Evolutionary conservation across 2,888 invertebrate species (phyloP), one percentile per base, ranked within the genome.

Genomic region (Poecilus cupreus): DNA sequence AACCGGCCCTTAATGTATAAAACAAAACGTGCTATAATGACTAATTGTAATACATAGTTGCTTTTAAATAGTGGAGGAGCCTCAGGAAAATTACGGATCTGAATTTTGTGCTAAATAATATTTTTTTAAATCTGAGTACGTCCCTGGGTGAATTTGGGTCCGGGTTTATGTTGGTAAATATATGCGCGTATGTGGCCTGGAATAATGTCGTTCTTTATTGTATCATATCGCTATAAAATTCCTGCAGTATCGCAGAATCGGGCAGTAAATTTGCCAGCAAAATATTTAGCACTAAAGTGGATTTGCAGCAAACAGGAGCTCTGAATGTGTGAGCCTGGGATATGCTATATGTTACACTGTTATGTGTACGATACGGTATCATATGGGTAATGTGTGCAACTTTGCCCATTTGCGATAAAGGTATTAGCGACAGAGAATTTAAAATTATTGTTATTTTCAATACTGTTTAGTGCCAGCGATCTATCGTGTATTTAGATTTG

Each of bases 231-330:
- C 51, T 13, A 51, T 51, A 51, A 51, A 51, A 51, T 51, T 13
- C 43, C 43, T 13, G 16, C 8, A 13, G 51, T 10, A 51, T 51
- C 16, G 43, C 43, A 43, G 43, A 43, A 43, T 43, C 11, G 16
- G 4, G 37, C 39, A n/a, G 37, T 68, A 60, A 68, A 68, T 68
- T 32, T 22, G 16, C 16, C 18, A 10, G 37, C 16, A 37, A 51
- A 60, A 68, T 68, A 68, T 68, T 32, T 37, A 32, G 64, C 37
- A 37, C 16, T 68, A 68, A 68, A 68, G 18, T 68, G 64, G 64
- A 68, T 68, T 68, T 68, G 64, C 64, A 68, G 18, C 37, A 37
- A 68, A 57, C 57, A 57, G 13, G n/a, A 46, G 13, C 18, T 5
- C 43, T 6, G 49, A 10, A 16, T 3, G n/a, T n/a, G n/a, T 13